Evolutionary conservation across 2,888 invertebrate species (phyloP).

Genomic region (Eulithis prunata): DNA sequence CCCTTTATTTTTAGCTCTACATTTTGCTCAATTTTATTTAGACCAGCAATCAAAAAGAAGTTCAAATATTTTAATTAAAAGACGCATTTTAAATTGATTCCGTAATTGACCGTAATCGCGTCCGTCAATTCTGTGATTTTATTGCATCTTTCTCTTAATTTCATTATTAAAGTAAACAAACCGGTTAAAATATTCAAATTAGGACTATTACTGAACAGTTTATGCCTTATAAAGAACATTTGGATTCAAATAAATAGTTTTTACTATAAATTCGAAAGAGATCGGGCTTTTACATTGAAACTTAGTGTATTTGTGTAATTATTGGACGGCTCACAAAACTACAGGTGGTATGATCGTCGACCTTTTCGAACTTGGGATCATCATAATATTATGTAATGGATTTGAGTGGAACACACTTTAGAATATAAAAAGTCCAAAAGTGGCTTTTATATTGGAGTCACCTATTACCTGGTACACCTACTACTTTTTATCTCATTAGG

Average conservation of each 20-base stretch:
- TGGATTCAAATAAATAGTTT: constrained; percentile 65
- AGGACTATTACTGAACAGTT: constrained; percentile 52
- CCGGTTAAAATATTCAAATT: constrained; percentile 58
- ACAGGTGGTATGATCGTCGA: constrained; percentile 69
- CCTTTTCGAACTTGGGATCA: constrained; percentile 44
- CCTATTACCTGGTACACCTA: constrained; percentile 35
- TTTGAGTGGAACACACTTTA: constrained; percentile 27
- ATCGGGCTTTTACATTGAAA: constrained; percentile 65
- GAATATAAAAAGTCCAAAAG: constrained; percentile 10
- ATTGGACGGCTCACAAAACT: constrained; percentile 59
- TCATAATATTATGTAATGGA: constrained; percentile 51
- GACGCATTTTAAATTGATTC: constrained; percentile 18
- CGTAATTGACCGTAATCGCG: constrained; percentile 32
- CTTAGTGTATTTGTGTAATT: constrained; percentile 58
- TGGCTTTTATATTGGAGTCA: constrained; percentile 17
- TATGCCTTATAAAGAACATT: constrained; percentile 49
- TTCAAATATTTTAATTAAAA: constrained; percentile 29
- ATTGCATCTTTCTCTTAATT: constrained; percentile 53
- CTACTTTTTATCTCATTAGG: constrained; percentile 34
- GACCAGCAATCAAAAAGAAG: constrained; percentile 5
- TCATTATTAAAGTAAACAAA: constrained; percentile 67
- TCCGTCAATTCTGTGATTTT: constrained; percentile 44
- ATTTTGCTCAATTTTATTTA: no score
- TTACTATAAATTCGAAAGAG: constrained; percentile 65
- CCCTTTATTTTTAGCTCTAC: no score